phyloP scores from a whole-genome alignment of 2,888 invertebrate species.

The Sarcophaga rosellei region DNA sequence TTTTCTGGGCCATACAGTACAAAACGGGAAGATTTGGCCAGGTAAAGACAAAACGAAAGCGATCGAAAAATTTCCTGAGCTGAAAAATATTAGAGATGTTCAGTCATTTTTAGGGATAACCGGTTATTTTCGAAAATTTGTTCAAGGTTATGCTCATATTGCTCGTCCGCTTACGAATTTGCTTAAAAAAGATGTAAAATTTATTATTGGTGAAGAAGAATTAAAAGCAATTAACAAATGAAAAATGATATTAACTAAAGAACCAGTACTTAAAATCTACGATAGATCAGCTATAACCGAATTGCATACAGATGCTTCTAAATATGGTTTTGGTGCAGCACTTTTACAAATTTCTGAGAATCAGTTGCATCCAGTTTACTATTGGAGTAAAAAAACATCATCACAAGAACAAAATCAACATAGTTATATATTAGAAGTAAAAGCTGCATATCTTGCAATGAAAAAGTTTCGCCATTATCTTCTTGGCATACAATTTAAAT shows the following conservation, averaged over 20 bases:
- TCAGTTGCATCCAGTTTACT: slow-evolving; percentile 62
- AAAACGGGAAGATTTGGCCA: slow-evolving; percentile 46
- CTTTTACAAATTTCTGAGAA: slow-evolving; percentile 55
- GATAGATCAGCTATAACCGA: slow-evolving; percentile 55
- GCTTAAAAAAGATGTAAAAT: slow-evolving; percentile 17
- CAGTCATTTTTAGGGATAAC: slow-evolving; percentile 25
- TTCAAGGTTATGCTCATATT: slow-evolving; percentile 17
- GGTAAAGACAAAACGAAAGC: slow-evolving; percentile 44
- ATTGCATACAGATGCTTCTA: slow-evolving; percentile 66
- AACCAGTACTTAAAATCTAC: slow-evolving; percentile 57
- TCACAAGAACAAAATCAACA: slow-evolving; percentile 32
- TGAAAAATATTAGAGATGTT: slow-evolving; percentile 35
- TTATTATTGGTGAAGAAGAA: background rate
- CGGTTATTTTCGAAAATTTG: slow-evolving; percentile 17
- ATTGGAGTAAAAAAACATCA: slow-evolving; percentile 52
- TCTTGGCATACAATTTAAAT: slow-evolving; percentile 41
- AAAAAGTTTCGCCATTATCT: slow-evolving; percentile 55
- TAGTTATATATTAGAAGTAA: slow-evolving; percentile 51
- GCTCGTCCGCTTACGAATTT: slow-evolving; percentile 16
- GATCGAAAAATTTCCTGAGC: slow-evolving; percentile 52
- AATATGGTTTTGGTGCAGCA: slow-evolving; percentile 62
- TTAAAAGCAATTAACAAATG: slow-evolving; percentile 1
- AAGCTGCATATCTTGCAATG: slow-evolving; percentile 45
- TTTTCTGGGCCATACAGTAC: slow-evolving; percentile 53
- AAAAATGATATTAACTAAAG: slow-evolving; percentile 21